Percentiles rank a stretch among this genome's conserved stretches.
Evolutionary conservation across 2,113 vertebrate genomes (phyloP).

Genomic region (Myotis davidii): DNA sequence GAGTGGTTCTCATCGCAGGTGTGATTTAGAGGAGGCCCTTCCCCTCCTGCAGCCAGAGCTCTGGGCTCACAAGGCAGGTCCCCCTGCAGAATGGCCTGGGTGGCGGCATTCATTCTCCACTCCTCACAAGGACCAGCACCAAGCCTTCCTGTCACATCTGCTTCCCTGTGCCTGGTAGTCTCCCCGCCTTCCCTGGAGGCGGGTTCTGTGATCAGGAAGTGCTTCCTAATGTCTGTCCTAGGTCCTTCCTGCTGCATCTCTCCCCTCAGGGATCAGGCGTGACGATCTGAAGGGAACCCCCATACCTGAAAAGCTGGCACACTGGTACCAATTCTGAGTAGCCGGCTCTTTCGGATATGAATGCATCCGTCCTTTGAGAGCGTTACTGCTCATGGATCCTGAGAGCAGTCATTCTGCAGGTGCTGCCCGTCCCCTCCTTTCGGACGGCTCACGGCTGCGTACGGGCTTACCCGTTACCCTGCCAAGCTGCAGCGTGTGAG

Average conservation of each 20-base stretch:
- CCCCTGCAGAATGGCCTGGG: background rate
- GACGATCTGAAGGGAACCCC: background rate
- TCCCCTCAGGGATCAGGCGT: background rate
- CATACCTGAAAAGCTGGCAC: background rate
- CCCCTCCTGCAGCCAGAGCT: no score
- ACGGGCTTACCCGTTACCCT: background rate
- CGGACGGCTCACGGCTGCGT: background rate
- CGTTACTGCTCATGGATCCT: background rate
- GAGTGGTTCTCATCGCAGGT: background rate
- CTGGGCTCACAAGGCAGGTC: background rate
- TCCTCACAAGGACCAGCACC: background rate
- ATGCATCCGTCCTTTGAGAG: background rate
- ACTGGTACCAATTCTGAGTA: background rate
- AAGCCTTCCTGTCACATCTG: background rate
- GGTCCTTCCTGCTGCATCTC: background rate
- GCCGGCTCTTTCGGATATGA: background rate
- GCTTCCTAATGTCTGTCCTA: background rate
- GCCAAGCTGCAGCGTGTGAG: fast-evolving
- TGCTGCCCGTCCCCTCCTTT: background rate
- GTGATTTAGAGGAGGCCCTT: no score
- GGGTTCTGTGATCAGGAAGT: background rate
- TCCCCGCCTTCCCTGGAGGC: background rate
- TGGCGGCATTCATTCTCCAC: background rate
- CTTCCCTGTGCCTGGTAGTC: background rate
- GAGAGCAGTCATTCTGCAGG: no score